These are phyloP conservation scores for Drosophila paracracens DNA, from an alignment of 2,888 invertebrate species.

Conservation along the genomic window DNA sequence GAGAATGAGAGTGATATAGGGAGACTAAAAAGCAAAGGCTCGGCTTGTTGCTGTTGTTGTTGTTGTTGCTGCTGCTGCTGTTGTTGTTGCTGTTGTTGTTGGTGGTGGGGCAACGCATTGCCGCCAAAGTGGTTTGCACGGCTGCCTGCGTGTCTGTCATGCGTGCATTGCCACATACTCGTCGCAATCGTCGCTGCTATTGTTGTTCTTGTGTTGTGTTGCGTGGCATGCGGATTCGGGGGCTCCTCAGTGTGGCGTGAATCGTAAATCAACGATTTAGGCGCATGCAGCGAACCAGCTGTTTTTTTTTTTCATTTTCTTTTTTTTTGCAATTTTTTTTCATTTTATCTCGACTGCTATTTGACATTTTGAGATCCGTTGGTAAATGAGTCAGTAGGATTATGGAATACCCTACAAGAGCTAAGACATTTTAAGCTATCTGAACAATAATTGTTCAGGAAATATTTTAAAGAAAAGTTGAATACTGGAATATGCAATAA, in stretches of 20 bases:
- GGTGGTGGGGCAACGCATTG: slow-evolving; percentile 55
- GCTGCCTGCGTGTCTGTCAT: slow-evolving; percentile 78
- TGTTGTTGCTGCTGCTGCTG: not conserved
- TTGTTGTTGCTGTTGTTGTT: not conserved
- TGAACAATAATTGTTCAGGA: not conserved
- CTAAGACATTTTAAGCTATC: not conserved
- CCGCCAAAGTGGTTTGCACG: slow-evolving; percentile 80
- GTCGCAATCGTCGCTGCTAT: slow-evolving; percentile 47
- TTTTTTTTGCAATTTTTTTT: slow-evolving; percentile 23
- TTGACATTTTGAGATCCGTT: slow-evolving; percentile 57
- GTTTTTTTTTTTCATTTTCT: slow-evolving; percentile 48
- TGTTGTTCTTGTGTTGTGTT: slow-evolving; percentile 25
- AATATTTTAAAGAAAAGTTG: not conserved
- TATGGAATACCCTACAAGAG: slow-evolving; percentile 28
- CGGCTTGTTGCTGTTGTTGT: not conserved
- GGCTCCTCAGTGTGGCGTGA: slow-evolving; percentile 78
- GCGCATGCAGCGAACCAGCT: slow-evolving; percentile 65
- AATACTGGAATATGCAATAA: not conserved
- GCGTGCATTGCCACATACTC: slow-evolving; percentile 73
- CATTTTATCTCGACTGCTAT: slow-evolving; percentile 52
- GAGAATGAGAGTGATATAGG: slow-evolving; percentile 14
- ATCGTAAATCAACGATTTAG: slow-evolving; percentile 83
- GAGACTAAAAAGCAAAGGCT: slow-evolving; percentile 32
- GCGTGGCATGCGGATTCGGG: slow-evolving; percentile 52
- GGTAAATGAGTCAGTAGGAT: slow-evolving; percentile 9